These are phyloP conservation scores for Eriosoma lanigerum DNA, from an alignment of 1,140 invertebrate species.

Conservation along the genomic window DNA sequence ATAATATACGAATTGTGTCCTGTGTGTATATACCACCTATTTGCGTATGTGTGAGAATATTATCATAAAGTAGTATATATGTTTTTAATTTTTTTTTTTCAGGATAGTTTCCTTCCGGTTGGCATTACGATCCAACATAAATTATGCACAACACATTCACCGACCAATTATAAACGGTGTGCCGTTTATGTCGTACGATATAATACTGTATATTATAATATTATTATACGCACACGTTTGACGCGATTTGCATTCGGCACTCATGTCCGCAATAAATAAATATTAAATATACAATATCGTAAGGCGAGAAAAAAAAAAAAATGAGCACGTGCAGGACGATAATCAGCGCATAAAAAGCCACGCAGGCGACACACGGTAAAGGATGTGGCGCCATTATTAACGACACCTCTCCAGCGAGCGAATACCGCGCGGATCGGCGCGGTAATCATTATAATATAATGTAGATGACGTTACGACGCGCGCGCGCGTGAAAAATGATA, in stretches of 20 bases:
- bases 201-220: neutral
- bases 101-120: slow-evolving; percentile 14
- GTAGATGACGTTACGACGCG: neutral
- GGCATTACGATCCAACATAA: neutral
- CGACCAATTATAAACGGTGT: neutral
- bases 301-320: no score
- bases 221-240: neutral
- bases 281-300: neutral
- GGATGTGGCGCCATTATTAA: slow-evolving; percentile 7
- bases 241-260: slow-evolving; percentile 12
- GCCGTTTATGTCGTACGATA: neutral
- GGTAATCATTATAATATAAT: neutral
- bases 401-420: neutral
- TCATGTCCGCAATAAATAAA: neutral
- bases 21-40: neutral
- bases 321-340: neutral
- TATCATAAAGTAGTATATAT: neutral
- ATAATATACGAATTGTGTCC: no score
- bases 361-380: neutral
- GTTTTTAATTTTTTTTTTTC: neutral
- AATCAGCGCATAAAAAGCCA: no score
- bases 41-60: neutral
- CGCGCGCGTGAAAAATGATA: slow-evolving; percentile 7
- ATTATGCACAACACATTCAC: neutral
- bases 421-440: neutral